Evolutionary conservation across 1,140 invertebrate genomes (phyloP).

Genomic region (Danaus melanippus): DNA sequence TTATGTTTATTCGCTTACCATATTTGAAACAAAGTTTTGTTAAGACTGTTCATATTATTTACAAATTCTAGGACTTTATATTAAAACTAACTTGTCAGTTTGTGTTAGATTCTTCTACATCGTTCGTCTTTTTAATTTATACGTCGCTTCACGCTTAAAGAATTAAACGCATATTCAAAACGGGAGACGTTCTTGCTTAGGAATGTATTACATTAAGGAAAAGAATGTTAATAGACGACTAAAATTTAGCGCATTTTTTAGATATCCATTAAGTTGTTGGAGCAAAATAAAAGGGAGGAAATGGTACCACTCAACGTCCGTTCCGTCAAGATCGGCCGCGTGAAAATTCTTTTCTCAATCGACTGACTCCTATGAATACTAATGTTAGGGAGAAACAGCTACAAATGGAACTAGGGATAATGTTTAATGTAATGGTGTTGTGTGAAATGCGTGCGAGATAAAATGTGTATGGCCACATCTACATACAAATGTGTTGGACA

Average conservation of each 20-base stretch:
- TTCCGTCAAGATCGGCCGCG: conserved; percentile 48
- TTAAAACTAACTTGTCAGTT: too few species aligned
- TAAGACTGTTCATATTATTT: too few species aligned
- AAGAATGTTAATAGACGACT: conserved; percentile 6
- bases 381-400: conserved; percentile 50
- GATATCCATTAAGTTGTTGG: conserved; percentile 52
- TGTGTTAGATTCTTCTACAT: too few species aligned
- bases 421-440: conserved; percentile 25
- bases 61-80: too few species aligned
- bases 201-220: conserved; percentile 17
- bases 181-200: background rate
- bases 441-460: conserved; percentile 14
- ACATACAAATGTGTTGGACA: conserved; percentile 9
- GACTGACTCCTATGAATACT: conserved; percentile 67
- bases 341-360: conserved; percentile 66
- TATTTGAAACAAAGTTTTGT: too few species aligned
- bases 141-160: too few species aligned
- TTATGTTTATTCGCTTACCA: too few species aligned
- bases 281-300: conserved; percentile 55
- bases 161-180: too few species aligned
- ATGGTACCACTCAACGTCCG: conserved; percentile 57
- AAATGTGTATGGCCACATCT: conserved; percentile 9
- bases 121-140: too few species aligned
- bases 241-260: conserved; percentile 37
- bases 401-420: conserved; percentile 47